Base-by-base conservation (phyloP, 1,140 invertebrate species). In the Heliothis virescens region DNA sequence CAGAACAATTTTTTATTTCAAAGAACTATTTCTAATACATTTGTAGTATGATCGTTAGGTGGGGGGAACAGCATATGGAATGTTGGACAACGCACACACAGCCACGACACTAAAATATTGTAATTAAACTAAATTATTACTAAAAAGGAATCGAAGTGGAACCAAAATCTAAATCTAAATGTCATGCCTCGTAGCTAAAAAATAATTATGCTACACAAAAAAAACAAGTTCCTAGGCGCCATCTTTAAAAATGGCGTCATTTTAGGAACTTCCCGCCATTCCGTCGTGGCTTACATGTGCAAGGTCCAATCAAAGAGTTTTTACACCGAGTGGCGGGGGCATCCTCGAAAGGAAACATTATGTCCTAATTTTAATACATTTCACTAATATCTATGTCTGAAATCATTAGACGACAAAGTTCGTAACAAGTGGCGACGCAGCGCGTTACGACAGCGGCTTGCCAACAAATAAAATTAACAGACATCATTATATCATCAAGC, bases 331-430 rank as follows among this genome's bases (percentile, higher is more conserved):
- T 48, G 62, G 41, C 16, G 63, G 10, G 41, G 57, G 21, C 57
- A 67, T 67, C 34, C 13, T 48, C n/a, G 18, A 48, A 12, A 4
- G n/a, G 11, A 48, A 48, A n/a, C 48, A 67, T 67, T 48, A 67
- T 50, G 41, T 67, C 63, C 62, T 67, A 60, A 48, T 16, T 67
- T 67, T 67, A 67, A 48, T 67, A 67, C 41, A 67, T 67, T 67
- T 67, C 15, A 67, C 63, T 67, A 67, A 63, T 12, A 16, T 48
- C 63, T 67, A 67, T 41, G 63, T 67, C 63, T 16, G 34, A 67
- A 67, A 18, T 50, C 63, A 67, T 48, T 67, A 67, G 34, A 67
- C 63, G 16, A 67, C 18, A 67, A 48, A 48, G 41, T 18, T 67
- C 41, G 11, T 18, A 48, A 41, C 48, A 67, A 41, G 50, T 48